Evolutionary conservation across 2,888 invertebrate species (phyloP), one percentile per base, ranked within the genome.

Genomic region (Seira ritae): DNA sequence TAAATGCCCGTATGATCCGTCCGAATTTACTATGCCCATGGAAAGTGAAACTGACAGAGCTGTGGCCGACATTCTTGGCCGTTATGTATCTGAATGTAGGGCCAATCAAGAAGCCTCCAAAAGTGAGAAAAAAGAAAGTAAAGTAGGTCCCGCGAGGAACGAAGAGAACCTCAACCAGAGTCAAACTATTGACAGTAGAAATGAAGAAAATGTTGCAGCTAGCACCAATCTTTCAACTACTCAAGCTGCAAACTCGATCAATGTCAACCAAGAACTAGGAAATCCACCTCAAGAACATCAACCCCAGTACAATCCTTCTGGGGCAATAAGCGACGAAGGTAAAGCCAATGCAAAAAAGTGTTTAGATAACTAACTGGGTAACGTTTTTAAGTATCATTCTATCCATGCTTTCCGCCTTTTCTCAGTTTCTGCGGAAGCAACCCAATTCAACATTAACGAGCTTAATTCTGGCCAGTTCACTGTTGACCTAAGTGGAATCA

Each of bases 21-120:
- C 23, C 4, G 86, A 85, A 12, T 37, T 81, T 19, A 20, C 50
- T 8, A 79, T 85, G 80, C 68, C 76, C 50, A 81, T 86, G 72
- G 80, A 84, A 50, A 85, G 75, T 20, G 86, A 84, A 6, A 85
- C 85, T 1, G 86, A 86, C 42, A 22, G 86, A 20, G 84, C 85
- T 22, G 85, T 86, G 1, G 85, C 85, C 1, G 69, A 66, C 15
- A 85, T 85, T 75, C 67, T 85, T 24, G 84, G 76, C 20, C 68
- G 68, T 24, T 69, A 68, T 17, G 19, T 68, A 50, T 76, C 68
- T 1, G 80, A 37, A 69, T 80, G 74, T 60, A 37, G 42, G 23
- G 74, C 68, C 15, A 80, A 24, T n/a, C n/a, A 24, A 42, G 46
- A 60, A 50, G 31, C 62, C 31, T 31, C 72, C 4, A 71, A 72